Evolutionary conservation across 2,888 invertebrate species (phyloP), one percentile per base, ranked within the genome.

Genomic region (Geotrupes spiniger): DNA sequence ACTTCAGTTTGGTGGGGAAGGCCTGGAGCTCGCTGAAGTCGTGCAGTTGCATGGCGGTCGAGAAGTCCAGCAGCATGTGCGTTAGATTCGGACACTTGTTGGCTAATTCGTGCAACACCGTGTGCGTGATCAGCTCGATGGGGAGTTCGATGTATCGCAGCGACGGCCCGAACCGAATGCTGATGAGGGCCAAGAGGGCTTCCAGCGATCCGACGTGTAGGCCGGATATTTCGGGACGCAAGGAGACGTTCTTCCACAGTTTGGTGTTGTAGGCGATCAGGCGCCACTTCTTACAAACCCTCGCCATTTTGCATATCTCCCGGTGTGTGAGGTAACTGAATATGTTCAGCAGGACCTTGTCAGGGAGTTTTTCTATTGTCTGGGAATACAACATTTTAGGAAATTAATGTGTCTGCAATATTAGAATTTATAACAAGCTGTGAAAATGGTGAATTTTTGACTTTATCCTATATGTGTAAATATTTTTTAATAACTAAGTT

Each of bases 1-100:
- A 96, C 36, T 87, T 85, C 49, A 99, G 77, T 72, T 98, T 96
- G 6, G 98, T 96, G 2, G 99, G 99, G 70, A 99, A 99, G 11
- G 95, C 92, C 75, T 98, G 93, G 81, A 99, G 87, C 75, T 96
- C 96, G 59, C 96, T 97, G 79, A 99, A 99, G 71, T 99, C 99
- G 74, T 99, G 98, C 49, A 99, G 81, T 69, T 97, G 97, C 95
- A 96, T 96, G 28, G 99, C 99, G 68, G 97, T 99, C 57, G 97
- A 95, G 70, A 98, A 98, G 69, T 98, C 98, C 53, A 99, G 78
- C 11, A 98, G 81, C 89, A 99, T 91, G 69, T 94, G 92, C 0
- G 95, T 94, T 44, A 97, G 76, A 72, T 95, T 95, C 0, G 95
- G 94, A 65, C 96, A 97, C 72, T 95, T 96, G 64, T 89, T 94